A percentile compares a stretch with the other conserved stretches of the same genome.
phyloP scores from a whole-genome alignment of 2,888 invertebrate genomes.

The Phanerotoma sp. region DNA sequence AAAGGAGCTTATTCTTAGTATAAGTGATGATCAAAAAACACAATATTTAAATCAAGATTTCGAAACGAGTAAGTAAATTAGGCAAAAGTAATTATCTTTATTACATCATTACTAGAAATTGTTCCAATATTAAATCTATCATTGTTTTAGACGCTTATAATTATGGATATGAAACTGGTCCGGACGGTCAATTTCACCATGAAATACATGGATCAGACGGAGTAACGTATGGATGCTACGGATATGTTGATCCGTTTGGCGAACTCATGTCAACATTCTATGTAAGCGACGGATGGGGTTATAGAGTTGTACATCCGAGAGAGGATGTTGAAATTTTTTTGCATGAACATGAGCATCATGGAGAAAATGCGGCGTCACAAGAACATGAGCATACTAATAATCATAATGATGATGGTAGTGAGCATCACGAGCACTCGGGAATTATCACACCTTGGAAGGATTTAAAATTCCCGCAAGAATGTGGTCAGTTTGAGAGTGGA shows the following conservation, averaged over 20 bases:
- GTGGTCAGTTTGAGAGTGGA: constrained; percentile 60
- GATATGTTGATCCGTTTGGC: constrained; percentile 71
- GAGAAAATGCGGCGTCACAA: constrained; percentile 29
- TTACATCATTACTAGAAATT: not conserved
- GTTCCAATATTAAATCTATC: not conserved
- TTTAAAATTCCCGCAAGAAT: constrained; percentile 72
- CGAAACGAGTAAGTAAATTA: constrained; percentile 67
- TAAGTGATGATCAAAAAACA: constrained; percentile 71
- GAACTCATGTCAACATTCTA: constrained; percentile 72
- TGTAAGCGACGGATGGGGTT: constrained; percentile 76
- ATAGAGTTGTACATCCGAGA: constrained; percentile 71
- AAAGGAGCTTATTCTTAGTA: constrained; percentile 71
- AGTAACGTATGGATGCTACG: constrained; percentile 79
- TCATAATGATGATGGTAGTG: constrained; percentile 31
- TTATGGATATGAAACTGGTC: constrained; percentile 76
- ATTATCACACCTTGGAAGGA: constrained; percentile 67
- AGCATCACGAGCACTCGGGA: constrained; percentile 59
- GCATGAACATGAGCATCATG: constrained; percentile 55
- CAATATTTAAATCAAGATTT: constrained; percentile 78
- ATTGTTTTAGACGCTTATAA: constrained; percentile 67
- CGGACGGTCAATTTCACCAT: constrained; percentile 74
- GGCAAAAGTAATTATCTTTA: not conserved
- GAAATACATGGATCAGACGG: constrained; percentile 75
- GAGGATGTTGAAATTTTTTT: constrained; percentile 69
- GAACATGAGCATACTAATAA: constrained; percentile 37